These are phyloP conservation scores for Murina feae DNA, from an alignment of 2,113 vertebrate species.

Conservation along the genomic window DNA sequence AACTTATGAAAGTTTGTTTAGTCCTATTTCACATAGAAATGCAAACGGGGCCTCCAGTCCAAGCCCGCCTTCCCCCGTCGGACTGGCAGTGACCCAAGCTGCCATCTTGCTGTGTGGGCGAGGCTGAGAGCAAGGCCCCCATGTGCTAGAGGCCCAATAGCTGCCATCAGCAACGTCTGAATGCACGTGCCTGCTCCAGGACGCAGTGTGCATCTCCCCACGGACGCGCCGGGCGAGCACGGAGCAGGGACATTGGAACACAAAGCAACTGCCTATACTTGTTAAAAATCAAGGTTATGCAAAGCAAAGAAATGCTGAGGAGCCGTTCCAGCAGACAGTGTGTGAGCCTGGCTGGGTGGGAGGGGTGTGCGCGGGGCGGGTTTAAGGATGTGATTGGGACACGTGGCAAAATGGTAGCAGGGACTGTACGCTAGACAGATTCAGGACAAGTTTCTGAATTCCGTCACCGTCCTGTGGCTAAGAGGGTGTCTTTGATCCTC, in stretches of 20 bases:
- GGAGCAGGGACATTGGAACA: not conserved
- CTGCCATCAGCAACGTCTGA: not conserved
- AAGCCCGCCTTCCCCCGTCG: not conserved
- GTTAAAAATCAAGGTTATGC: not conserved
- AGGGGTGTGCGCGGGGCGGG: too few species aligned
- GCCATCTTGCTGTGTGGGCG: too few species aligned
- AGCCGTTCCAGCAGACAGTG: not conserved
- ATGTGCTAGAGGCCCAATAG: not conserved
- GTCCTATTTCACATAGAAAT: not conserved
- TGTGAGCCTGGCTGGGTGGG: not conserved
- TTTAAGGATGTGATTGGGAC: not conserved
- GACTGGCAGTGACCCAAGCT: not conserved
- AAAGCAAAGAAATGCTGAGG: not conserved
- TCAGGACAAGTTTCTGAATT: not conserved
- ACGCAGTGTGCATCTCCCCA: fast-evolving
- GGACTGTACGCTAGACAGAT: not conserved
- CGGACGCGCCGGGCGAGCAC: not conserved
- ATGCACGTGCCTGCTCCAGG: not conserved
- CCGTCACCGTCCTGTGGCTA: not conserved
- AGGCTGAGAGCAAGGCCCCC: too few species aligned
- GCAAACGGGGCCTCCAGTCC: not conserved
- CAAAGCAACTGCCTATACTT: not conserved
- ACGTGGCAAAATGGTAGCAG: not conserved
- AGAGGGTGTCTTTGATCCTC: not conserved
- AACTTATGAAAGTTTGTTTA: not conserved